phyloP scores from a whole-genome alignment of 2,113 vertebrate genomes.

The Psilopsiagon aurifrons region DNA sequence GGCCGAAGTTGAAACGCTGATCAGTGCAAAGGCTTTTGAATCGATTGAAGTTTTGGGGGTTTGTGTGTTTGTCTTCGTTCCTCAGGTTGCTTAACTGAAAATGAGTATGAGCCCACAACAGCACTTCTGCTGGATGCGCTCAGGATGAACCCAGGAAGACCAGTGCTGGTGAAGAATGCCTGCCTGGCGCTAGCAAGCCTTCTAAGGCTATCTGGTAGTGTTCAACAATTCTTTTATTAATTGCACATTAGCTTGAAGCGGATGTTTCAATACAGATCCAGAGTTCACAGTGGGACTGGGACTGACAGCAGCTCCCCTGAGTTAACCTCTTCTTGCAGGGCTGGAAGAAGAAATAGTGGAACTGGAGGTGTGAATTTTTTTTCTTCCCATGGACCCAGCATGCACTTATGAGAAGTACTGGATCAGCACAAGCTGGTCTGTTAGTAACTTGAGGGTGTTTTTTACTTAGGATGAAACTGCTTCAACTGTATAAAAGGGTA shows the following conservation, averaged over 20 bases:
- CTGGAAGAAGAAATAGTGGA: background rate
- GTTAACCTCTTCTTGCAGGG: background rate
- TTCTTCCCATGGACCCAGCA: background rate
- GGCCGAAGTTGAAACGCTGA: background rate
- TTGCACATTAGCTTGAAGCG: background rate
- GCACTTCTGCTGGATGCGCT: constrained; percentile 58
- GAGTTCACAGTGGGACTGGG: background rate
- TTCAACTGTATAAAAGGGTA: background rate
- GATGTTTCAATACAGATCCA: background rate
- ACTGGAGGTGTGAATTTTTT: background rate
- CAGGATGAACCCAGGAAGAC: constrained; percentile 24
- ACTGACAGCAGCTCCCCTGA: background rate
- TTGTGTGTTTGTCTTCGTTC: background rate
- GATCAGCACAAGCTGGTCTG: background rate
- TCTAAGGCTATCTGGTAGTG: constrained; percentile 72
- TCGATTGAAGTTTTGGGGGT: background rate
- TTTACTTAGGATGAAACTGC: background rate
- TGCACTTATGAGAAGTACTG: background rate
- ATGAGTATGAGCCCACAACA: constrained; percentile 44
- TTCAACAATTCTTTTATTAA: background rate
- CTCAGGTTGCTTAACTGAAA: constrained; percentile 68
- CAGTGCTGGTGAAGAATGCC: constrained; percentile 65
- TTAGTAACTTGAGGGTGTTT: background rate
- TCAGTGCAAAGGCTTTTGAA: background rate
- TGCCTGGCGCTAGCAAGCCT: constrained; percentile 73